phyloP scores from a whole-genome alignment of 2,888 invertebrate species.

The Hydraecia micacea region DNA sequence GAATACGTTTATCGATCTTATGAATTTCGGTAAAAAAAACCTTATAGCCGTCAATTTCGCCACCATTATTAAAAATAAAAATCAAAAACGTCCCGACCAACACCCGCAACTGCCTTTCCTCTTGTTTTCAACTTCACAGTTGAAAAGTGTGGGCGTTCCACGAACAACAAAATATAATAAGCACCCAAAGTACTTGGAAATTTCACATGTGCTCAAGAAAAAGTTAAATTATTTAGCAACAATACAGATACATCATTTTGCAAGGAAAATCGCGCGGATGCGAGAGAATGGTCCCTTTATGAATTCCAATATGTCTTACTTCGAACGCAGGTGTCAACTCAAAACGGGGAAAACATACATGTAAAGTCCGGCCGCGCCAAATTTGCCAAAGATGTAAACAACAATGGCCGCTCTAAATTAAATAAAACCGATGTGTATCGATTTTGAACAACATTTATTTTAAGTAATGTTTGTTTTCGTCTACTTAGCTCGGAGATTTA shows the following conservation, averaged over 20 bases:
- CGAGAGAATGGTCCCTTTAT: conserved; percentile 60
- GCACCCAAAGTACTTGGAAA: conserved; percentile 27
- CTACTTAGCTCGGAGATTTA: too few species aligned
- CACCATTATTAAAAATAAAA: conserved; percentile 44
- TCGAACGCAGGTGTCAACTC: conserved; percentile 67
- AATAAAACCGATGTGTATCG: too few species aligned
- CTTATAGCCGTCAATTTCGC: conserved; percentile 16
- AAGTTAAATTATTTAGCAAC: conserved; percentile 58
- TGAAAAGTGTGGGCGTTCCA: conserved; percentile 18
- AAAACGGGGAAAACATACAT: conserved; percentile 52
- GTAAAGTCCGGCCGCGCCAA: too few species aligned
- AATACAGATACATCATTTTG: conserved; percentile 57
- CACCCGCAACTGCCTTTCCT: conserved; percentile 22
- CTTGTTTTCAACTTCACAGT: conserved; percentile 24
- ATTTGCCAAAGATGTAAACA: too few species aligned
- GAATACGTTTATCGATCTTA: conserved; percentile 4
- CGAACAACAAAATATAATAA: conserved; percentile 15
- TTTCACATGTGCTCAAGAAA: conserved; percentile 38
- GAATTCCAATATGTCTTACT: conserved; percentile 66
- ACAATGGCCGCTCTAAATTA: too few species aligned
- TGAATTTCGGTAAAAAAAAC: conserved; percentile 14
- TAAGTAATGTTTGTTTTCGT: too few species aligned
- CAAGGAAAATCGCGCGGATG: conserved; percentile 49
- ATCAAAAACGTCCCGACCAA: conserved; percentile 23
- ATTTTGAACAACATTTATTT: too few species aligned